Evolutionary conservation across 2,797 vertebrate genomes (phyloP), one percentile per base, ranked within the genome.

Genomic region (Sebastes hubbsi): DNA sequence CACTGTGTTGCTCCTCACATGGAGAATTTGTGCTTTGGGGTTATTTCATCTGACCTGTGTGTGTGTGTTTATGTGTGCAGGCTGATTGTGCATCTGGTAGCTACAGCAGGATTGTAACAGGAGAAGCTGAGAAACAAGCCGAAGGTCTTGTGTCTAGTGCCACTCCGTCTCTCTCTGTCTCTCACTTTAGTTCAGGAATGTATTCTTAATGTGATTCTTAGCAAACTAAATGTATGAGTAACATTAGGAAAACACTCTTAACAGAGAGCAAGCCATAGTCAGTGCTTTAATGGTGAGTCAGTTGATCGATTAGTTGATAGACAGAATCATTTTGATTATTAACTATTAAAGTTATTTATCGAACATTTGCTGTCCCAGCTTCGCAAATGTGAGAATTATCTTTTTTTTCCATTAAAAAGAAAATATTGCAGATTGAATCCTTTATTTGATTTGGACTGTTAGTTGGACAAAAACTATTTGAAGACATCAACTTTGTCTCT

Each of bases 21-120:
- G 52, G 59, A 66, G 54, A 56, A 63, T 58, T 32, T 59, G 49
- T 59, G 22, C 60, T 62, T 7, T 2, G 59, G 59, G 49, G 82
- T 82, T 87, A 78, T 84, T 82, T 80, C 76, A 61, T 63, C 25
- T 74, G 60, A 70, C 83, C 61, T 29, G 6, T 54, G 18, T 58
- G 49, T 29, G 6, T 54, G 6, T 67, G 64, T 52, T 10, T 68
- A 0, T 74, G 38, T 77, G 42, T 55, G 56, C 14, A 14, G 11
- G 13, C 24, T 49, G 75, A 55, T 62, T 72, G 64, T 59, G 46
- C 55, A 61, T 66, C 29, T 73, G 62, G 56, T 69, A 46, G 66
- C 20, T 14, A 5, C 38, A 0, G 38, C 0, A 16, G 25, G 34
- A 56, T 46, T 60, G 52, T 82, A 87, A 84, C 36, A 56, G 7